These are phyloP conservation scores for Nettapus auritus DNA, from an alignment of 2,113 vertebrate genomes.

Conservation along the genomic window DNA sequence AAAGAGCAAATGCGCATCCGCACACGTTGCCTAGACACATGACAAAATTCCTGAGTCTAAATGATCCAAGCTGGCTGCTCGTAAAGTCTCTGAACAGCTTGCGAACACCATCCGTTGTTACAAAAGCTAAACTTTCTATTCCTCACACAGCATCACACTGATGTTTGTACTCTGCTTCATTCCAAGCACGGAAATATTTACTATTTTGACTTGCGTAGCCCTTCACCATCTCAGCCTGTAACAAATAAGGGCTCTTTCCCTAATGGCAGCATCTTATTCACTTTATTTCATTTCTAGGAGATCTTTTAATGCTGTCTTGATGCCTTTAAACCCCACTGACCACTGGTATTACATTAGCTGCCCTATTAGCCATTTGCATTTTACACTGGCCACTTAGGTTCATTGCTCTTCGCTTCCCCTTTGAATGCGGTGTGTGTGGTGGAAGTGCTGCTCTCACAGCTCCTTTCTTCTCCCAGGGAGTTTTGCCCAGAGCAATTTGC, in stretches of 20 bases:
- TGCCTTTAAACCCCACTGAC: not conserved
- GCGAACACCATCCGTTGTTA: not conserved
- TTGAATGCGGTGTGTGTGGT: fast-evolving
- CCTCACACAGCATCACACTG: not conserved
- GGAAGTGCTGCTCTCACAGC: not conserved
- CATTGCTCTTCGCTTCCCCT: not conserved
- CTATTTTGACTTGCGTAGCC: not conserved
- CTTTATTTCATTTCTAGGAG: not conserved
- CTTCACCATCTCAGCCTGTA: not conserved
- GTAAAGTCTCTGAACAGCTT: not conserved
- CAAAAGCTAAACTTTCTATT: not conserved
- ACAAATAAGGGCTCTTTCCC: not conserved
- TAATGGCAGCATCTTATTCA: not conserved
- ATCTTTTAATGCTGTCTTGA: not conserved
- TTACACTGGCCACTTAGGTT: not conserved
- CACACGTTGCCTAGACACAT: not conserved
- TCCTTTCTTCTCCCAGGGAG: not conserved
- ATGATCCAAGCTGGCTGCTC: not conserved
- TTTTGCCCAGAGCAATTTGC: not conserved
- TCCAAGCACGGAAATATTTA: not conserved
- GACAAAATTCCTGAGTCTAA: not conserved
- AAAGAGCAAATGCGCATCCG: not conserved
- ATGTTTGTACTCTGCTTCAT: not conserved
- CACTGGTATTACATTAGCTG: not conserved
- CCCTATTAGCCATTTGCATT: not conserved